Conservation (phyloP, 2,888 invertebrate genomes). For the Parochlus steinenii region DNA sequence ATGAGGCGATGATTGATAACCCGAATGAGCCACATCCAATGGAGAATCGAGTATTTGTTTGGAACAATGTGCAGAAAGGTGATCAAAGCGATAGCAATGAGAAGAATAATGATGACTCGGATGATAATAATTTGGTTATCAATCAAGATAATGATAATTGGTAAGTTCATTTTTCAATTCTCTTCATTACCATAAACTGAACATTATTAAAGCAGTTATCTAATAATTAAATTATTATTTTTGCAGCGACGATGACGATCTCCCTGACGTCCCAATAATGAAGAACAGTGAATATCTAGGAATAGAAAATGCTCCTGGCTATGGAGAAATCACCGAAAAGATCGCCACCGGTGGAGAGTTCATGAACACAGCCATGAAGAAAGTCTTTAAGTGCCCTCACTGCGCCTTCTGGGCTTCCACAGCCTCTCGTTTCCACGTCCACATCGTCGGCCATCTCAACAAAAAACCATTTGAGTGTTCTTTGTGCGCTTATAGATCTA, state of each 20-base stretch:
- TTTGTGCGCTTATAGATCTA: slow-evolving; percentile 80
- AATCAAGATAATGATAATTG: no score
- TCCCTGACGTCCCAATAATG: slow-evolving; percentile 7
- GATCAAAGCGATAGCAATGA: slow-evolving; percentile 21
- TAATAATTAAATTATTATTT: no score
- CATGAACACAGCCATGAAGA: slow-evolving; percentile 47
- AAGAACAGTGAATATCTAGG: slow-evolving; percentile 24
- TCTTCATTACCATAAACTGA: no score
- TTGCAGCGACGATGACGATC: no score
- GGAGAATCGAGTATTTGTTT: slow-evolving; percentile 68
- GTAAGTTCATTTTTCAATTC: no score
- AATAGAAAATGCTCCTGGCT: slow-evolving; percentile 34
- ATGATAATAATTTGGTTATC: slow-evolving; percentile 25
- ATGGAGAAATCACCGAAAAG: slow-evolving; percentile 36
- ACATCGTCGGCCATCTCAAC: slow-evolving; percentile 83
- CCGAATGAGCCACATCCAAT: slow-evolving; percentile 47
- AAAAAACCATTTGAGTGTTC: slow-evolving; percentile 93
- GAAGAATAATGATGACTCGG: slow-evolving; percentile 25
- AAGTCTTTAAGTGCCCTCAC: slow-evolving; percentile 83
- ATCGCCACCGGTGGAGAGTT: slow-evolving; percentile 44
- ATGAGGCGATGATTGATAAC: slow-evolving; percentile 22
- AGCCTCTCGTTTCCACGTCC: slow-evolving; percentile 83
- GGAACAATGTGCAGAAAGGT: slow-evolving; percentile 48
- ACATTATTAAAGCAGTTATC: no score
- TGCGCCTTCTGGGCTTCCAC: slow-evolving; percentile 87